Percentiles rank a stretch among this genome's conserved stretches.
Evolutionary conservation across 2,888 invertebrate species (phyloP).

Genomic region (Hemistola chrysoprasaria): DNA sequence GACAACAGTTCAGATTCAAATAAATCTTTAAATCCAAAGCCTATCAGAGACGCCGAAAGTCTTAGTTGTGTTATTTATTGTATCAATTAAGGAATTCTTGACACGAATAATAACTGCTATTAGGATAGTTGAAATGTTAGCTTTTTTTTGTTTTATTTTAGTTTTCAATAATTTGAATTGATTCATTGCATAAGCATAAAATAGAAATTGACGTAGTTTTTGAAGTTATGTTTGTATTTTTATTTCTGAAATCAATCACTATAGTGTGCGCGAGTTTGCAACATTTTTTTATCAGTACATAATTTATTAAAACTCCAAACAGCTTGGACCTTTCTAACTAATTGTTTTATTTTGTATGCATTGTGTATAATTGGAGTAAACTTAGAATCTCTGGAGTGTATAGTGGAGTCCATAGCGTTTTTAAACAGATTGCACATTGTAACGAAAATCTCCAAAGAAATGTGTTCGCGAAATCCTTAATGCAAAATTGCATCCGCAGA

Average conservation of each 20-base stretch:
- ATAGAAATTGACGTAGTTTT: too few species aligned
- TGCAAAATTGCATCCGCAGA: constrained; percentile 19
- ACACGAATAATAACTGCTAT: constrained; percentile 54
- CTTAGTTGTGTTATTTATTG: constrained; percentile 64
- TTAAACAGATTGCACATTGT: too few species aligned
- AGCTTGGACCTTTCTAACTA: too few species aligned
- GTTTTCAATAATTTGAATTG: constrained; percentile 7
- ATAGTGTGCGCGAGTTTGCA: too few species aligned
- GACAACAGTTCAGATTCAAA: constrained; percentile 54
- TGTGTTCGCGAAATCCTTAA: constrained; percentile 2
- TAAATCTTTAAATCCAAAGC: constrained; percentile 64
- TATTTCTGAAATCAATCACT: too few species aligned
- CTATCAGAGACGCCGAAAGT: constrained; percentile 64
- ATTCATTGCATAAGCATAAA: neutral
- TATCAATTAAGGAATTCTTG: constrained; percentile 72
- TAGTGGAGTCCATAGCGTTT: too few species aligned
- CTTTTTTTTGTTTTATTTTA: constrained; percentile 15
- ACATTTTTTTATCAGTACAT: too few species aligned
- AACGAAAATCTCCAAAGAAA: neutral
- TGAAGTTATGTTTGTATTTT: too few species aligned
- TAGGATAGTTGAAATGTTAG: constrained; percentile 28
- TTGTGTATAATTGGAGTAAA: too few species aligned
- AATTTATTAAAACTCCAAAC: too few species aligned
- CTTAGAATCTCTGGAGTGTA: too few species aligned
- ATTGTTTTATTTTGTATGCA: too few species aligned